A percentile compares a stretch with the other conserved stretches of the same genome.
phyloP scores from a whole-genome alignment of 1,140 invertebrate genomes.

The Drosophila rufa region DNA sequence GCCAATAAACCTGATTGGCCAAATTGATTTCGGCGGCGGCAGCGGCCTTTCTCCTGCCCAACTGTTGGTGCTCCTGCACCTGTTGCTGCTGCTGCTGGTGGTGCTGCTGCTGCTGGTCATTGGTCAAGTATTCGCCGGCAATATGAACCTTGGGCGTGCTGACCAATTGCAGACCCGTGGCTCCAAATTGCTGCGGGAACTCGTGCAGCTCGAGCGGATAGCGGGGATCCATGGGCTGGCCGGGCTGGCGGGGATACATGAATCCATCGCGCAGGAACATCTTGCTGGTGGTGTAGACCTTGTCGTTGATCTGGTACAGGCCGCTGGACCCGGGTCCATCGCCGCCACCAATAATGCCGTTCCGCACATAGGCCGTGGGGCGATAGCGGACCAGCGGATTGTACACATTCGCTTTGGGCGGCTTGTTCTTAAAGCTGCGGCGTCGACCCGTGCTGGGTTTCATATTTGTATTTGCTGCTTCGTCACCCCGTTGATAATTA shows the following conservation, averaged over 20 bases:
- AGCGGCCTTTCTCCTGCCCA: slow-evolving; percentile 65
- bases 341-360: slow-evolving; percentile 78
- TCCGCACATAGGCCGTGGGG: slow-evolving; percentile 75
- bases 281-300: slow-evolving; percentile 80
- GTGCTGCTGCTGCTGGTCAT: slow-evolving; percentile 32
- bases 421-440: slow-evolving; percentile 80
- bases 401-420: slow-evolving; percentile 63
- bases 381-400: slow-evolving; percentile 76
- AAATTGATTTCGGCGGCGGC: slow-evolving; percentile 77
- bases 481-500: slow-evolving; percentile 20
- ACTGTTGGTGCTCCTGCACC: slow-evolving; percentile 37
- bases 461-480: slow-evolving; percentile 42
- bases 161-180: slow-evolving; percentile 75
- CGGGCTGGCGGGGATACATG: slow-evolving; percentile 82
- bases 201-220: slow-evolving; percentile 80
- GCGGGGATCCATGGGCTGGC: slow-evolving; percentile 80
- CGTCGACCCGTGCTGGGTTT: slow-evolving; percentile 72
- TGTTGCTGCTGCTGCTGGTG: slow-evolving; percentile 36
- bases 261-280: slow-evolving; percentile 81
- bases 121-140: slow-evolving; percentile 74
- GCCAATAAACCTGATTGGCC: slow-evolving; percentile 78
- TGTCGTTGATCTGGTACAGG: slow-evolving; percentile 79
- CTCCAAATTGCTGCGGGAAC: slow-evolving; percentile 77
- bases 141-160: slow-evolving; percentile 79
- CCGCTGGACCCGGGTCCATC: slow-evolving; percentile 74